Evolutionary conservation across 1,140 invertebrate species (phyloP), one percentile per base, ranked within the genome.

Genomic region (Bradynema listronoti): DNA sequence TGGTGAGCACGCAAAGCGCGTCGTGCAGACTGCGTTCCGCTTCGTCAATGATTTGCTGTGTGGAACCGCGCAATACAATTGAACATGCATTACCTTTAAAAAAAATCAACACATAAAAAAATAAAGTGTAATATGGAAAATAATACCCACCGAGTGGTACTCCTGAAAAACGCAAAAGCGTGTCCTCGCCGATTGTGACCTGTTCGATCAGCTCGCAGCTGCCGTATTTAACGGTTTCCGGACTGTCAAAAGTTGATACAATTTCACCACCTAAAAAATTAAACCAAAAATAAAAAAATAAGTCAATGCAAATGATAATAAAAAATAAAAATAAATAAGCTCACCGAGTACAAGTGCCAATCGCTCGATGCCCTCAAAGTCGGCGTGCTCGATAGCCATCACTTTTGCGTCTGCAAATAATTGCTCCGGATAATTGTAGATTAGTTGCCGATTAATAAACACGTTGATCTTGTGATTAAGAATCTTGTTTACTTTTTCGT

Each of bases 351-450:
- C 95, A 4, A 98, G 84, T 36, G 92, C 91, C 19, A 98, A 81
- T 65, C 93, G 84, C 80, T 99, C 94, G 75, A 99, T 94, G 45
- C 95, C 95, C 82, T 98, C 93, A 80, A 99, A 99, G 79, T 99
- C 95, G 7, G 95, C 94, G 81, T 99, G 95, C 78, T 99, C 95
- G 78, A 99, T 99, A 0, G 94, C 92, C 94, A 99, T 98, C 0
- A 99, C 85, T 58, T 89, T 88, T 61, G 90, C 88, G 84, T 99
- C 95, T 51, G 94, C 90, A 81, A 99, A 99, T 53, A 99, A 80
- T 81, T 99, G 95, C 80, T 99, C 95, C 1, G 95, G 95, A 79
- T 99, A 99, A 80, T 99, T 99, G 82, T 99, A 99, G 77, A 99
- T 99, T 46, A 99, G 81, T 81, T 99, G 95, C n/a, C 74, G 87